Conservation (phyloP, 2,888 invertebrate genomes). For the Neuroscelio doddi region DNA sequence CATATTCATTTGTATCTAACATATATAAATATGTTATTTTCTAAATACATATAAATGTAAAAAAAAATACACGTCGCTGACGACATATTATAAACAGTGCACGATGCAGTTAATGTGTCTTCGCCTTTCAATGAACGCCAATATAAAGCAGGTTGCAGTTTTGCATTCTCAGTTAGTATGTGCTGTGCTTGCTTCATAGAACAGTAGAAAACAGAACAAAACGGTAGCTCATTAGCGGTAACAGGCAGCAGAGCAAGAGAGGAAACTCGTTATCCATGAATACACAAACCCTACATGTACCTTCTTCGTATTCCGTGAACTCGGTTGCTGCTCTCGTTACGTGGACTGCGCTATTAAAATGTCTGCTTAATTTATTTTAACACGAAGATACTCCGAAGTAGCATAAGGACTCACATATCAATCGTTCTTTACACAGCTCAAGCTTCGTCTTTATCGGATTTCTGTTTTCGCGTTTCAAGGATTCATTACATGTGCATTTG, state of each 20-base stretch:
- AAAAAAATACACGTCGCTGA: background rate
- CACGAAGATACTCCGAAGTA: background rate
- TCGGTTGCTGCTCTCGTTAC: constrained; percentile 8
- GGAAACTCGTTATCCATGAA: constrained; percentile 68
- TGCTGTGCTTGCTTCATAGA: constrained; percentile 35
- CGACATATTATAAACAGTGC: background rate
- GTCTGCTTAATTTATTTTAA: constrained; percentile 12
- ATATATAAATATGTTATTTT: no score
- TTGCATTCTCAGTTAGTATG: constrained; percentile 39
- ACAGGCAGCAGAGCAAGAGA: constrained; percentile 65
- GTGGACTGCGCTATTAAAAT: constrained; percentile 20
- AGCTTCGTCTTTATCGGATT: background rate
- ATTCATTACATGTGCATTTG: no score
- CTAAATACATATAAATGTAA: no score
- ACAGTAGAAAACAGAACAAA: constrained; percentile 59
- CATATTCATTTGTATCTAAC: no score
- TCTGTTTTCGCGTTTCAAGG: background rate
- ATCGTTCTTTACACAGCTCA: constrained; percentile 3
- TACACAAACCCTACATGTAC: constrained; percentile 59
- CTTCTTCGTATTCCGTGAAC: constrained; percentile 49
- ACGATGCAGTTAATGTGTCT: constrained; percentile 27
- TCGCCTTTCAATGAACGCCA: constrained; percentile 52
- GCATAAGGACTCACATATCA: background rate
- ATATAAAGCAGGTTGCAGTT: constrained; percentile 56
- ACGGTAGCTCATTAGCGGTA: constrained; percentile 67